Evolutionary conservation across 2,113 vertebrate species (phyloP).

Genomic region (Halcyon malimbica): DNA sequence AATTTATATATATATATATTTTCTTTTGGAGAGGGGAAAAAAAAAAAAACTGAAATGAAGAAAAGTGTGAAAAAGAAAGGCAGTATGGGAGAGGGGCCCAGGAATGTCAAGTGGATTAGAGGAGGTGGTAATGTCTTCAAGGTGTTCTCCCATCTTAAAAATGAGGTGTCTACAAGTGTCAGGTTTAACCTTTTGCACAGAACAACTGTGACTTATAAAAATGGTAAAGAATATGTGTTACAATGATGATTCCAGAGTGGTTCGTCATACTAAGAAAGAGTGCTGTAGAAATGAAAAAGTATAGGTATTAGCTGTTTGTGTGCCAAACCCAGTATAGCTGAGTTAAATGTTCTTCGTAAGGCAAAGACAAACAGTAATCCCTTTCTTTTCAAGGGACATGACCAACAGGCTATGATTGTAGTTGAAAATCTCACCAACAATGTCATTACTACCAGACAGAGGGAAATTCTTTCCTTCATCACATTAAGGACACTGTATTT

Average conservation of each 20-base stretch:
- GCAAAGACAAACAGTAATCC: background rate
- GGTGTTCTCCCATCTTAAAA: constrained; percentile 23
- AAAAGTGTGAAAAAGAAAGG: constrained; percentile 17
- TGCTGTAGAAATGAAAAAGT: background rate
- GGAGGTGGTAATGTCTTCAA: background rate
- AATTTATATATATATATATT: background rate
- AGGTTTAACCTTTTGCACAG: constrained; percentile 23
- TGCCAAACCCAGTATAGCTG: background rate
- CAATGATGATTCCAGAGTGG: background rate
- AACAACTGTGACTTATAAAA: constrained; percentile 16
- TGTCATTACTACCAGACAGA: background rate
- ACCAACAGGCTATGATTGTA: background rate
- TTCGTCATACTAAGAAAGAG: background rate
- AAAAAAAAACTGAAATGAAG: constrained; percentile 21
- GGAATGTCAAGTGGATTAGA: constrained; percentile 9
- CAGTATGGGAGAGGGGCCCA: background rate
- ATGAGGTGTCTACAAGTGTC: constrained; percentile 16
- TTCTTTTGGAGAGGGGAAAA: no score
- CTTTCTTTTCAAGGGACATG: background rate
- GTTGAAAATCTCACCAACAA: background rate
- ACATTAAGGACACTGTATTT: background rate
- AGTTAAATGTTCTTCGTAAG: background rate
- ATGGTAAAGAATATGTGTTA: background rate
- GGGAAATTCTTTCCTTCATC: background rate
- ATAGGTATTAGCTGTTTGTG: background rate